Evolutionary conservation across 2,797 vertebrate genomes (phyloP), one percentile per base, ranked within the genome.

Genomic region (Toxotes lorentzi): DNA sequence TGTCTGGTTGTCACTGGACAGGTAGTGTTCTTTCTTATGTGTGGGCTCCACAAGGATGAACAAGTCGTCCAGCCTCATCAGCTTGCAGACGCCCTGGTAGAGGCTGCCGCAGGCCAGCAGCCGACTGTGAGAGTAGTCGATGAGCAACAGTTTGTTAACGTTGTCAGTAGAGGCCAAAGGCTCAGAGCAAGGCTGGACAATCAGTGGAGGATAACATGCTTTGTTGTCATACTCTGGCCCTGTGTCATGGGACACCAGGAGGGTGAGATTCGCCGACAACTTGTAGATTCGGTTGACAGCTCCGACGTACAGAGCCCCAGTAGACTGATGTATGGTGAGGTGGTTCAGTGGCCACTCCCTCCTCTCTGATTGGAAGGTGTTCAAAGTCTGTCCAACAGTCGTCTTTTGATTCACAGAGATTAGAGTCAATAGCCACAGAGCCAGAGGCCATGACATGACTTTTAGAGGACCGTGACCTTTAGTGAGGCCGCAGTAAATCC

Each of bases 211-310:
- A 85, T 99, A 99, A 84, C 98, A 99, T 12, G 98, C 97, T 80
- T 98, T 99, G 94, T 99, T 99, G 94, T 99, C 98, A 73, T 99
- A 97, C 79, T 98, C 97, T 0, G 98, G 98, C 2, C 98, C 98
- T 0, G 98, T 99, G 86, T 97, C 97, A 79, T 99, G 98, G 34
- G 97, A 97, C 80, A 99, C 97, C 90, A 98, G 92, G 9, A 99
- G 96, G 11, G 98, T 99, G 86, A 99, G 95, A 91, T 99, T 99
- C 40, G 96, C 95, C 0, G 98, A 97, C 21, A 99, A 94, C 92
- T 98, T 98, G 92, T 99, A 99, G 79, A 99, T 97, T 69, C 98
- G 92, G 92, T 99, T 99, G 90, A 98, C 96, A 1, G 97, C 98
- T 16, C 98, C 98, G 1, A 99, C 90, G 1, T 99, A 99, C 64